Evolutionary conservation across 2,888 invertebrate species (phyloP).

Genomic region (Halocaridina rubra): DNA sequence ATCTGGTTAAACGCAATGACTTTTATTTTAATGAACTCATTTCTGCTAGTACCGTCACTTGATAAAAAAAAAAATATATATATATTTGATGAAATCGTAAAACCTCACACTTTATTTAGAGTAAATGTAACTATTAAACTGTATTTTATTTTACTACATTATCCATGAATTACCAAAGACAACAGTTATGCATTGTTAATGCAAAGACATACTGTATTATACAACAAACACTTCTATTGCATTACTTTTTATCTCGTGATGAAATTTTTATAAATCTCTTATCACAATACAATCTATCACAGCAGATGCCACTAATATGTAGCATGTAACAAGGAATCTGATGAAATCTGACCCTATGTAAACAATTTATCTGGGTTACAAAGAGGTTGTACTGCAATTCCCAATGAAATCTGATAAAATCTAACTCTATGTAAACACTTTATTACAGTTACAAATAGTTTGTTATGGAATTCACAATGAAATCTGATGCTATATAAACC

Average conservation of each 20-base stretch:
- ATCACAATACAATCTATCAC: constrained; percentile 32
- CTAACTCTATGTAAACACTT: not conserved
- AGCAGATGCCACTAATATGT: not conserved
- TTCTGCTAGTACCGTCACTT: too few relatives aligned
- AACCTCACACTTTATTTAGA: too few relatives aligned
- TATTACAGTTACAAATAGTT: not conserved
- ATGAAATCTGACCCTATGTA: not conserved
- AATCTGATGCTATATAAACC: not conserved
- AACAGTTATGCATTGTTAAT: not conserved
- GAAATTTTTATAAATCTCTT: not conserved
- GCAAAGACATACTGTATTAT: not conserved
- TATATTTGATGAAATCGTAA: too few relatives aligned
- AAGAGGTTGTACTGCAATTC: too few relatives aligned
- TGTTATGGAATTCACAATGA: too few relatives aligned
- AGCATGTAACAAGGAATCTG: not conserved
- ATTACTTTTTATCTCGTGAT: not conserved
- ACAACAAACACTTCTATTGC: not conserved
- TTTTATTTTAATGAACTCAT: too few relatives aligned
- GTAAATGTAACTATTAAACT: too few relatives aligned
- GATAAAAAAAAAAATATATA: too few relatives aligned
- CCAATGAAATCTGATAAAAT: not conserved
- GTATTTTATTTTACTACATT: too few relatives aligned
- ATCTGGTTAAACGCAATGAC: too few relatives aligned
- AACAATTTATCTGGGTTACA: not conserved
- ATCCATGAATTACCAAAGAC: not conserved